Percentiles rank a stretch among this genome's conserved stretches.
phyloP scores from a whole-genome alignment of 1,140 invertebrate species.

The Leptopilina boulardi region DNA sequence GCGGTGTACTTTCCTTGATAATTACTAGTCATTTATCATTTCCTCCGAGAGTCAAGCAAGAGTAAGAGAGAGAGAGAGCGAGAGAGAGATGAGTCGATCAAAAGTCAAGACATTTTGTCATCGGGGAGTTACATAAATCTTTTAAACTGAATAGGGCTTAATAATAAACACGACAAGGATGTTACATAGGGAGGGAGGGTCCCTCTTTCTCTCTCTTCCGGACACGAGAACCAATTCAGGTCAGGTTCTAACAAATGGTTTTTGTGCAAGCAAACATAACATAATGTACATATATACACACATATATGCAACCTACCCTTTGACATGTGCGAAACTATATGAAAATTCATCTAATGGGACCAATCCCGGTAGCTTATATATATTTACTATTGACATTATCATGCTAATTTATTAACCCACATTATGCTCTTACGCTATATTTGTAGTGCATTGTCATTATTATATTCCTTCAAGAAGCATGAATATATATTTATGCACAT shows the following conservation, averaged over 20 bases:
- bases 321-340: slow-evolving; percentile 43
- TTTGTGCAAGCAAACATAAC: slow-evolving; percentile 5
- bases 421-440: slow-evolving; percentile 56
- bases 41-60: background rate
- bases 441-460: slow-evolving; percentile 55
- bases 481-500: background rate
- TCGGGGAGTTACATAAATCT: slow-evolving; percentile 65
- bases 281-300: slow-evolving; percentile 37
- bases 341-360: slow-evolving; percentile 42
- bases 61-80: no score
- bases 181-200: background rate
- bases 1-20: slow-evolving; percentile 27
- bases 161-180: slow-evolving; percentile 54
- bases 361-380: slow-evolving; percentile 36
- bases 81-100: slow-evolving; percentile 23
- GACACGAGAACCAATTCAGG: slow-evolving; percentile 50
- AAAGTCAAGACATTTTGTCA: slow-evolving; percentile 58
- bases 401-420: slow-evolving; percentile 63
- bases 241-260: slow-evolving; percentile 41
- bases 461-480: background rate
- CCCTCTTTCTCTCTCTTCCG: slow-evolving; percentile 45
- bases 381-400: slow-evolving; percentile 55
- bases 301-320: background rate
- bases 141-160: slow-evolving; percentile 58
- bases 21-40: slow-evolving; percentile 26